These are phyloP conservation scores for Thamnophis elegans DNA, from an alignment of 2,797 vertebrate species.

Conservation along the genomic window DNA sequence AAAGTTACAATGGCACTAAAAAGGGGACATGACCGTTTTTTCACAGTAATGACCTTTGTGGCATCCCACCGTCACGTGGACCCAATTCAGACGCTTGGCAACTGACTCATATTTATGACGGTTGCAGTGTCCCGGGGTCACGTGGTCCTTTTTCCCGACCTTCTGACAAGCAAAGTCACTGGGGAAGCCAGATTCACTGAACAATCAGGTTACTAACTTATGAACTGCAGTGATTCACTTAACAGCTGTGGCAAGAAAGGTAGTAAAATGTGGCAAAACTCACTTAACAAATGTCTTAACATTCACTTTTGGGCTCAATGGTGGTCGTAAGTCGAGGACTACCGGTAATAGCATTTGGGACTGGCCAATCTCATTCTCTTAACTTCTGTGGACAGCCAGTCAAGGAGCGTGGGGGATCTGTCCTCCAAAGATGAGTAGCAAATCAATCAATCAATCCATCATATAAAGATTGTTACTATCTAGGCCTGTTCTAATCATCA, in stretches of 20 bases:
- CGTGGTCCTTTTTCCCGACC: not conserved
- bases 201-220: not conserved
- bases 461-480: constrained; percentile 24
- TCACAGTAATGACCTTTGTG: not conserved
- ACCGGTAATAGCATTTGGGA: constrained; percentile 2
- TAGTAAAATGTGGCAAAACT: not conserved
- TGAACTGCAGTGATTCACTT: not conserved
- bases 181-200: not conserved
- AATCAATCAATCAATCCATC: constrained; percentile 32
- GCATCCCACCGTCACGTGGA: not conserved
- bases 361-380: constrained; percentile 12
- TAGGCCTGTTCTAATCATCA: constrained; percentile 19
- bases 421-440: constrained; percentile 28
- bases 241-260: not conserved
- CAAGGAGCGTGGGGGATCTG: constrained; percentile 5
- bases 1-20: not conserved
- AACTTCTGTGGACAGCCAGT: constrained; percentile 1
- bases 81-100: not conserved
- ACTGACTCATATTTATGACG: not conserved
- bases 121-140: not conserved
- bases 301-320: not conserved
- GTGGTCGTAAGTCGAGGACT: not conserved
- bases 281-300: not conserved
- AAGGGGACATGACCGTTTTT: not conserved
- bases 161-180: not conserved